Conservation (phyloP, 2,797 vertebrate species). For the Hypotaenidia okinawae region DNA sequence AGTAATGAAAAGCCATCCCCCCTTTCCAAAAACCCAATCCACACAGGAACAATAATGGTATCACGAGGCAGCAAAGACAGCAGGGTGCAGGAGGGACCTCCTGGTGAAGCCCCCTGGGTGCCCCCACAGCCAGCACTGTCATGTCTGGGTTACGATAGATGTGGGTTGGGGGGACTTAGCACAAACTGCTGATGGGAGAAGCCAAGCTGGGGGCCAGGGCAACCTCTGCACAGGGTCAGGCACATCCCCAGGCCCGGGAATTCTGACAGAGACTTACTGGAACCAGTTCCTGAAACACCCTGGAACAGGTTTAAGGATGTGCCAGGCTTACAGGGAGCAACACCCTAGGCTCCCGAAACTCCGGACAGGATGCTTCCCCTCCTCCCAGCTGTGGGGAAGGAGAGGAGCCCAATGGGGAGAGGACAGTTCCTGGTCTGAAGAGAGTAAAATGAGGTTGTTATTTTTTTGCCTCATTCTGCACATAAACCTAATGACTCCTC, state of each 20-base stretch:
- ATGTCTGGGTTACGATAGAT: not conserved
- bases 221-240: not conserved
- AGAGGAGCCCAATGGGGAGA: not conserved
- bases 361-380: not conserved
- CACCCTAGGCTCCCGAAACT: not conserved
- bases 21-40: too few species aligned
- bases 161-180: not conserved
- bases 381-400: not conserved
- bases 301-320: not conserved
- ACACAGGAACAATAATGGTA: not conserved
- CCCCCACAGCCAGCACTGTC: not conserved
- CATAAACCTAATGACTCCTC: constrained; percentile 52
- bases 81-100: not conserved
- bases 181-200: not conserved
- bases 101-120: not conserved
- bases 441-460: constrained; percentile 18
- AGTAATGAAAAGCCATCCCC: not conserved
- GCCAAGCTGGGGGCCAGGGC: not conserved
- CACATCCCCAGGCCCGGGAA: not conserved
- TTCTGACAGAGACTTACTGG: not conserved
- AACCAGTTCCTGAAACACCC: not conserved
- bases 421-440: not conserved
- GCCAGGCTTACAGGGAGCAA: fast-evolving
- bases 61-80: not conserved
- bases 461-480: not conserved